phyloP scores from a whole-genome alignment of 2,113 vertebrate genomes.

The Perca flavescens region DNA sequence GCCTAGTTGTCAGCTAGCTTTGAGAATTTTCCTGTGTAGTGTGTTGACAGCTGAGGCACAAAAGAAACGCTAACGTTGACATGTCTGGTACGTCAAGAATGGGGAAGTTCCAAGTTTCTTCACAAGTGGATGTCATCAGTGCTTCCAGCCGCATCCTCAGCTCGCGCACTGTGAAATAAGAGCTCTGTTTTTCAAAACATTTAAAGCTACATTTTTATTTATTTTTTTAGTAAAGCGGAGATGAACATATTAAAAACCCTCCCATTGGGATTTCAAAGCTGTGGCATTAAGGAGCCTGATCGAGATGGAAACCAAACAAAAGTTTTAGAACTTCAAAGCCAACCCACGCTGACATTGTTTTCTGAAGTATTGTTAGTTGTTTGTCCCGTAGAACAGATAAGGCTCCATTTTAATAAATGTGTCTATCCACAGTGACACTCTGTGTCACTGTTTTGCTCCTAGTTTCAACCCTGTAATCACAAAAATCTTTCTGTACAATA shows the following conservation, averaged over 20 bases:
- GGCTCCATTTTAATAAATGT: not conserved
- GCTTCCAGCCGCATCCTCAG: not conserved
- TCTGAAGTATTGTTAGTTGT: constrained; percentile 31
- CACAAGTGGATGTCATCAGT: not conserved
- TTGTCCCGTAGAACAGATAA: constrained; percentile 9
- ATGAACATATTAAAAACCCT: not conserved
- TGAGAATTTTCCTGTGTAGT: not conserved
- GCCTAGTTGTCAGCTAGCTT: constrained; percentile 33
- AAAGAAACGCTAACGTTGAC: not conserved
- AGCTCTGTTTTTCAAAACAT: constrained; percentile 11
- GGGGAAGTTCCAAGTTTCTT: not conserved
- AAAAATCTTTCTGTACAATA: constrained; percentile 6
- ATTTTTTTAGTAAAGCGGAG: not conserved
- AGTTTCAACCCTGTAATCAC: constrained; percentile 32
- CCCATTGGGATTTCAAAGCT: not conserved
- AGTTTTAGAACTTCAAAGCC: constrained; percentile 18
- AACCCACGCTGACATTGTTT: not conserved
- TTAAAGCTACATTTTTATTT: not conserved
- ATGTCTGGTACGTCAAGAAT: constrained; percentile 4
- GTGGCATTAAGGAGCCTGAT: not conserved
- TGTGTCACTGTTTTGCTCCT: not conserved
- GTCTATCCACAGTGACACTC: not conserved
- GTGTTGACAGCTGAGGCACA: constrained; percentile 44
- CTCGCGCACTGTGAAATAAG: not conserved
- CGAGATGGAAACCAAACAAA: not conserved